Evolutionary conservation across 2,888 invertebrate genomes (phyloP).

Genomic region (Drosophila nr. perissopoda): DNA sequence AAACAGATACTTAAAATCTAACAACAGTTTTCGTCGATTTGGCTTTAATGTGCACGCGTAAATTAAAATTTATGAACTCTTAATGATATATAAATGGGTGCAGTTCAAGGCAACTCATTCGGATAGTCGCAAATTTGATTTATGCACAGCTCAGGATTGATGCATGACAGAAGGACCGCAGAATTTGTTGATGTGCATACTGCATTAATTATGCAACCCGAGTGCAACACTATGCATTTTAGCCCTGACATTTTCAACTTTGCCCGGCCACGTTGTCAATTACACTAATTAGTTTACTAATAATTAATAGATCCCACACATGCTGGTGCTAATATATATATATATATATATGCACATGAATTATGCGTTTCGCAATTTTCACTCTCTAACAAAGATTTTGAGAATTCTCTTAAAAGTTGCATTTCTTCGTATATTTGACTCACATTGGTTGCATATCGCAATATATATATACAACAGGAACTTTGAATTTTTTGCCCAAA

Average conservation of each 20-base stretch:
- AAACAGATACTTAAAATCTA: conserved; percentile 6
- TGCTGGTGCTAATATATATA: conserved; percentile 2
- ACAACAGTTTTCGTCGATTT: conserved; percentile 19
- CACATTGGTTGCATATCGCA: neutral
- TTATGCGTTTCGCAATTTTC: neutral
- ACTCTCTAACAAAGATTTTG: neutral
- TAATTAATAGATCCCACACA: conserved; percentile 61
- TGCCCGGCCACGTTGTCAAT: conserved; percentile 60
- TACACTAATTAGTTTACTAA: conserved; percentile 69
- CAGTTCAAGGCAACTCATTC: conserved; percentile 32
- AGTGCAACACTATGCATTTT: conserved; percentile 50
- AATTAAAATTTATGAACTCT: conserved; percentile 31
- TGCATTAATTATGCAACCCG: conserved; percentile 67
- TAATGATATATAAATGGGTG: conserved; percentile 32
- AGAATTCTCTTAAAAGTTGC: neutral
- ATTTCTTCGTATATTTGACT: neutral
- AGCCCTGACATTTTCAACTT: conserved; percentile 50
- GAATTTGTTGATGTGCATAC: conserved; percentile 52
- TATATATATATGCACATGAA: conserved; percentile 6
- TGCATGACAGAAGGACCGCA: conserved; percentile 51
- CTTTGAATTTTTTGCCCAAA: neutral
- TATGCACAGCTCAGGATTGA: conserved; percentile 57
- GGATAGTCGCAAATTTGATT: conserved; percentile 59
- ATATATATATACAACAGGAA: no score
- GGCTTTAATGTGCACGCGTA: conserved; percentile 44